Percentiles rank a stretch among this genome's conserved stretches.
phyloP scores from a whole-genome alignment of 2,797 vertebrate genomes.

The Anguilla obscura region DNA sequence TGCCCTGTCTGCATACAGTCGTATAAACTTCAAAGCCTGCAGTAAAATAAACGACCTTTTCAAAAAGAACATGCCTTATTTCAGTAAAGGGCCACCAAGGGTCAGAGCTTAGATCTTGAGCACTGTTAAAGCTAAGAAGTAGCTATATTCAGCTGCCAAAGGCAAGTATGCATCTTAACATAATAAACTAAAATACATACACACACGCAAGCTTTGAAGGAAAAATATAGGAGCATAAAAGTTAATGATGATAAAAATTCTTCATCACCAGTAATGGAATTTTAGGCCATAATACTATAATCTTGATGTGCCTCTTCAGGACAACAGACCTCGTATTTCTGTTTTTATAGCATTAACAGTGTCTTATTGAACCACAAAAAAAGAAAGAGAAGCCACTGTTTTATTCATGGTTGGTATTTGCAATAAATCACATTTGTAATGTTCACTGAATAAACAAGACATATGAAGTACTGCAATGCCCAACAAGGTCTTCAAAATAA shows the following conservation, averaged over 20 bases:
- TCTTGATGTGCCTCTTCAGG: slow-evolving; percentile 1
- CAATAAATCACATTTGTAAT: slow-evolving; percentile 15
- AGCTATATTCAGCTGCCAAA: neutral
- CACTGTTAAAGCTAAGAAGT: neutral
- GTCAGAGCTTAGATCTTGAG: neutral
- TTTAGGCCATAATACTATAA: neutral
- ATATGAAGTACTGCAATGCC: slow-evolving; percentile 8
- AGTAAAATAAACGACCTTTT: neutral
- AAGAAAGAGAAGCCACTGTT: neutral
- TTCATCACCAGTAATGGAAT: neutral
- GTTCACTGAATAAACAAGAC: slow-evolving; percentile 1
- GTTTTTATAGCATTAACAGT: neutral
- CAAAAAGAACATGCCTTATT: slow-evolving; percentile 2
- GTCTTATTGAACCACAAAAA: neutral
- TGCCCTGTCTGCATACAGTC: neutral
- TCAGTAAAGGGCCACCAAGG: neutral
- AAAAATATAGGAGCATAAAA: neutral
- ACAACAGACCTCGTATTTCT: neutral
- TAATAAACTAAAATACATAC: neutral
- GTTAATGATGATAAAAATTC: neutral
- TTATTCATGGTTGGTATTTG: neutral
- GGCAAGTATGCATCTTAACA: neutral
- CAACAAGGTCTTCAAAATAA: slow-evolving; percentile 2
- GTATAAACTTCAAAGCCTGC: neutral
- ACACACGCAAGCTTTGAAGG: neutral